Percentiles rank a stretch among this genome's conserved stretches.
Conservation (phyloP, 2,888 invertebrate genomes). For the Branchellion lobata region DNA sequence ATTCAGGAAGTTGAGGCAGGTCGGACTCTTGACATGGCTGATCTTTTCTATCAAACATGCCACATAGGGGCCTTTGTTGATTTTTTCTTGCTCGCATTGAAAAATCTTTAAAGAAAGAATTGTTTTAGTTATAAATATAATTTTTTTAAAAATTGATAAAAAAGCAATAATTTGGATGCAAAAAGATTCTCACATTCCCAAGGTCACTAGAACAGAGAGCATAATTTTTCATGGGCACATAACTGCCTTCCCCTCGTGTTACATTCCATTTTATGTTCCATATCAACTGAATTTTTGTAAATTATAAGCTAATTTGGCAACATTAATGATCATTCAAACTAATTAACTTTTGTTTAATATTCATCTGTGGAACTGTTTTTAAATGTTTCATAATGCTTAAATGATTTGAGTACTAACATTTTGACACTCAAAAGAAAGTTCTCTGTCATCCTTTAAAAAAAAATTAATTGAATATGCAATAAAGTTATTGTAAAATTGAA, state of each 20-base stretch:
- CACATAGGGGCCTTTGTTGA: conserved; percentile 62
- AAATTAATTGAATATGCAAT: too few relatives aligned
- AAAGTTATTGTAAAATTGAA: too few relatives aligned
- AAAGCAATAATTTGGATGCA: neutral
- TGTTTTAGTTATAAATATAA: neutral
- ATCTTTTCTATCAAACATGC: conserved; percentile 72
- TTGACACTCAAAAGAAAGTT: neutral
- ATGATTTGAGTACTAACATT: neutral
- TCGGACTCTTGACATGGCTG: conserved; percentile 65
- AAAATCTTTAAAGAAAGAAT: conserved; percentile 54
- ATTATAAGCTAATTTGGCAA: too few relatives aligned
- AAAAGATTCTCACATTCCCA: neutral
- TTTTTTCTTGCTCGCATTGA: conserved; percentile 55
- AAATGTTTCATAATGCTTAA: too few relatives aligned
- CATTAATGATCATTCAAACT: too few relatives aligned
- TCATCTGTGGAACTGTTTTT: too few relatives aligned
- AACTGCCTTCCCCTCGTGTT: neutral
- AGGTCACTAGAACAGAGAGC: neutral
- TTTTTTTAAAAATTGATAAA: neutral
- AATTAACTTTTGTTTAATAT: too few relatives aligned
- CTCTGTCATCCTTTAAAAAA: too few relatives aligned
- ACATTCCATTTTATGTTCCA: neutral
- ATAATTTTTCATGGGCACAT: neutral
- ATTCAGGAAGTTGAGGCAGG: conserved; percentile 69
- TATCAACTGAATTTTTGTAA: neutral